Evolutionary conservation across 2,888 invertebrate species (phyloP).

Genomic region (Dynastes maya): DNA sequence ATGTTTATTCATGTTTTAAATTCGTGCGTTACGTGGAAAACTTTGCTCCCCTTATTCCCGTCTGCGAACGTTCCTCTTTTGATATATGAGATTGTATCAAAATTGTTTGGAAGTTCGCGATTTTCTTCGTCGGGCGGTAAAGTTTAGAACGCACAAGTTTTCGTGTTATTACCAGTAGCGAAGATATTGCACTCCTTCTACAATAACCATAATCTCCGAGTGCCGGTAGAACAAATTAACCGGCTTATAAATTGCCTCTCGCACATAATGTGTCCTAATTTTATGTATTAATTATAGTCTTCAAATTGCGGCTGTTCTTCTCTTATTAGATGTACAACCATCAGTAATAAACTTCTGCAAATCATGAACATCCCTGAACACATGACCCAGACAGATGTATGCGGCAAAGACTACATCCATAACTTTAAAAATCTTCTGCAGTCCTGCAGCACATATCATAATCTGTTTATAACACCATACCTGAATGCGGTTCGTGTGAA

Average conservation of each 20-base stretch:
- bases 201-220: slow-evolving; percentile 35
- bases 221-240: slow-evolving; percentile 32
- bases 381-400: no score
- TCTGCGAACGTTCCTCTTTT: slow-evolving; percentile 21
- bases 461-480: no score
- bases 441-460: no score
- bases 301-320: slow-evolving; percentile 4
- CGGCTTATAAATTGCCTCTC: slow-evolving; percentile 41
- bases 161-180: slow-evolving; percentile 14
- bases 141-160: slow-evolving; percentile 29
- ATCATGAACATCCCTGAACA: background rate
- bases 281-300: slow-evolving; percentile 37
- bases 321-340: slow-evolving; percentile 8
- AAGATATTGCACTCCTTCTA: slow-evolving; percentile 22
- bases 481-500: no score
- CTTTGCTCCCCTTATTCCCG: slow-evolving; percentile 9
- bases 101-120: slow-evolving; percentile 47
- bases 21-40: slow-evolving; percentile 28
- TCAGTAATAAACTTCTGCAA: slow-evolving; percentile 3
- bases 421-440: no score
- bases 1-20: slow-evolving; percentile 37
- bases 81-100: slow-evolving; percentile 48
- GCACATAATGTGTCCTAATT: slow-evolving; percentile 39
- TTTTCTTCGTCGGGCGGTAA: slow-evolving; percentile 19
- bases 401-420: no score